Evolutionary conservation across 2,113 vertebrate genomes (phyloP).

Genomic region (Scolopax mira): DNA sequence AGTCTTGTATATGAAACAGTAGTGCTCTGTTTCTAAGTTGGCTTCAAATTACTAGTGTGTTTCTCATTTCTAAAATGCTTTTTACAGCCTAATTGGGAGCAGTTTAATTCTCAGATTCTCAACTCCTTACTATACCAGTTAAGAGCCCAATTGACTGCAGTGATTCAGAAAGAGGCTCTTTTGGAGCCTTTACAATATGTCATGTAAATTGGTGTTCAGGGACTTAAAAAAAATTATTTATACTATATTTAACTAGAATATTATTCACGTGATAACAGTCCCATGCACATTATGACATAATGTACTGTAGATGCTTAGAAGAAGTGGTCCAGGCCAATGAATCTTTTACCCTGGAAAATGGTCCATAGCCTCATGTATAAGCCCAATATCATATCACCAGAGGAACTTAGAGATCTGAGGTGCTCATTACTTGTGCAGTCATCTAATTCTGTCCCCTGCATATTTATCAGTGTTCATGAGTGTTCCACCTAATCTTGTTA

Average conservation of each 20-base stretch:
- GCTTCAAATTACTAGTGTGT: constrained; percentile 31
- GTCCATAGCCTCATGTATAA: not conserved
- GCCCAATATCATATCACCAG: not conserved
- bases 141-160: constrained; percentile 52
- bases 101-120: constrained; percentile 60
- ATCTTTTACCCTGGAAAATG: not conserved
- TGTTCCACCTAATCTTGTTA: not conserved
- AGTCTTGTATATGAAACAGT: constrained; percentile 8
- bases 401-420: not conserved
- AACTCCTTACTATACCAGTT: constrained; percentile 4
- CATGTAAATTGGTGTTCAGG: not conserved
- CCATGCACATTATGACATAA: not conserved
- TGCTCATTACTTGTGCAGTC: not conserved
- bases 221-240: not conserved
- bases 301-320: not conserved
- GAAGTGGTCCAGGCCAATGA: not conserved
- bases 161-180: constrained; percentile 13
- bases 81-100: constrained; percentile 64
- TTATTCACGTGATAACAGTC: not conserved
- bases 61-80: constrained; percentile 51
- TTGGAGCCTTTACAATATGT: constrained; percentile 17
- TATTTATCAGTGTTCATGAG: not conserved
- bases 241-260: constrained; percentile 27
- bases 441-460: not conserved
- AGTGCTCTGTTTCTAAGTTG: constrained; percentile 45